Base-by-base conservation (phyloP, 2,113 vertebrate genomes). In the Catharus minimus region DNA sequence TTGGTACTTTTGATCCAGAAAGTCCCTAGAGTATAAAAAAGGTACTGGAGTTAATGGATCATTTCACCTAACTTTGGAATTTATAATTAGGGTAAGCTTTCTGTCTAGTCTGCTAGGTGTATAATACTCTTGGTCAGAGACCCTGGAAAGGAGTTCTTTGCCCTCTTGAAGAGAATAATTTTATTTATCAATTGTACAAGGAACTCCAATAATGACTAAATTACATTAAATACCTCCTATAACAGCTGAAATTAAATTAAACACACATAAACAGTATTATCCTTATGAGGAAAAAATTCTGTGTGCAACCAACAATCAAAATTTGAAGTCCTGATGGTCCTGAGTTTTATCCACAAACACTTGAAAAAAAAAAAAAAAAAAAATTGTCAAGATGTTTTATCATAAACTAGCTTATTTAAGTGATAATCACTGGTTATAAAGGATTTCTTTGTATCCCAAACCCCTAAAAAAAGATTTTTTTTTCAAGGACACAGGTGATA, bases 391-490 rank as follows among this genome's bases (percentile, higher is more conserved):
- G 6, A 26, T 8, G 11, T 30, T 82, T 76, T 5, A 41, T 22
- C 2, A 18, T 50, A n/a, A 50, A 17, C 2, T 36, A 61, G 4
- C 2, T 19, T 33, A 7, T 49, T 61, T 19, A 58, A 75, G 4
- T 36, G 19, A n/a, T 2, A 53, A 20, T 36, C 13, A 56, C 15
- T 41, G 3, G 15, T 44, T 58, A 15, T 22, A 77, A 44, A 69
- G 9, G 9, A 43, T 14, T 49, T 44, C 65, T 93, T 74, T 15
- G 10, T 50, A 67, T 10, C 10, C 3, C 21, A 52, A 36, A 6
- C 1, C 0, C 1, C 3, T n/a, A 18, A 5, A 16, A 44, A 28
- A 74, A 38, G 46, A 2, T 5, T 10, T 13, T 26, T 7, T 65
- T 78, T 69, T 83, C 46, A 78, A 52, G 61, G 36, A 36, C 17